Conservation (phyloP, 1,140 invertebrate genomes). For the Euura saliciscinereae region DNA sequence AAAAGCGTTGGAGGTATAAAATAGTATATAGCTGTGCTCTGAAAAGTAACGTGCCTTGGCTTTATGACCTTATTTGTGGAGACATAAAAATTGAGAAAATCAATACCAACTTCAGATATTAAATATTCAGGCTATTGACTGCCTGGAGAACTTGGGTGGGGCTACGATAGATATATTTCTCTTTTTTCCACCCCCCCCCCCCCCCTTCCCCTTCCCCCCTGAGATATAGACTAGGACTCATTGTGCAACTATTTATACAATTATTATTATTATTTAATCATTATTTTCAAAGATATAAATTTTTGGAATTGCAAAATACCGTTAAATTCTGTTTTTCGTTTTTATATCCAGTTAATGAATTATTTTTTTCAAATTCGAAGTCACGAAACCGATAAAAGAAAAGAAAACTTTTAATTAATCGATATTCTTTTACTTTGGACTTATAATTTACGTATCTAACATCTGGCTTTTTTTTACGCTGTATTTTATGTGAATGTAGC, state of each 20-base stretch:
- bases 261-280: not conserved
- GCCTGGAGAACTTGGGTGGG: constrained; percentile 37
- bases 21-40: constrained; percentile 53
- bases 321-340: too few species aligned
- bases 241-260: not conserved
- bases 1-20: constrained; percentile 54
- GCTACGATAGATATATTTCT: constrained; percentile 28
- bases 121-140: constrained; percentile 59
- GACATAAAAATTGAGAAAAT: constrained; percentile 60
- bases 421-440: too few species aligned
- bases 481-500: too few species aligned
- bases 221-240: not conserved
- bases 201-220: constrained; percentile 6
- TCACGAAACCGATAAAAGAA: too few species aligned
- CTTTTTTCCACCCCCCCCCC: constrained; percentile 13
- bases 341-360: too few species aligned
- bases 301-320: too few species aligned
- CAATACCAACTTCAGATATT: constrained; percentile 59
- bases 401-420: too few species aligned
- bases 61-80: constrained; percentile 58
- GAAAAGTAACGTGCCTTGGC: constrained; percentile 51
- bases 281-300: too few species aligned
- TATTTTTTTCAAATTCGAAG: too few species aligned
- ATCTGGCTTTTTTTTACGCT: too few species aligned
- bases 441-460: too few species aligned